Evolutionary conservation across 2,113 vertebrate genomes (phyloP), one percentile per base, ranked within the genome.

Genomic region (Coreoperca whiteheadi): DNA sequence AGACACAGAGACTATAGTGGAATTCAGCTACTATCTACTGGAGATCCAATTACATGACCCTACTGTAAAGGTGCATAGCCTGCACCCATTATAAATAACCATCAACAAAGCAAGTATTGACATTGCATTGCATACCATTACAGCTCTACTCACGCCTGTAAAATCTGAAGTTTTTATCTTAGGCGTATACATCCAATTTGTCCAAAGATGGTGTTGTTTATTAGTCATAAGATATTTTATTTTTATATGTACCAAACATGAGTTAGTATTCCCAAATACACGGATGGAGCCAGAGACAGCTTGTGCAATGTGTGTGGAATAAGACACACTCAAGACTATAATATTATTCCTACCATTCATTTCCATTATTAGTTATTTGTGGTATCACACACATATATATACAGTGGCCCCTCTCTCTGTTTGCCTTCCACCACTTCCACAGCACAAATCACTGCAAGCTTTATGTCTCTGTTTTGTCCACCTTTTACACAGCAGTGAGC

Each of bases 21-120:
- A 89, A 87, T 89, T 79, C 86, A 87, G 69, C 69, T 63, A 25
- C 80, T 82, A 70, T 83, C 87, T 86, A 74, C 77, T 80, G 69
- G 64, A 88, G 84, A 87, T 92, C 88, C 82, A 90, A 78, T 88
- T 92, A 79, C 82, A 84, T 84, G 85, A 87, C 80, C 70, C 84
- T 48, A 78, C 77, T 84, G 56, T 81, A 83, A 90, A 85, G 85
- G 78, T 81, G 75, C 57, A 54, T 41, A 23, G 71, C 34, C 73
- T 79, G 83, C 60, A 57, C 77, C 77, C 73, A 84, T 82, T 81
- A 87, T 88, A 82, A 88, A 88, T 88, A 82, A 83, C 61, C 64
- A 89, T 90, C 81, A 91, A 90, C 86, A 90, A 90, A 88, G 77
- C 30, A 74, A 67, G 59, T 87, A 77, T 86, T 83, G 86, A 88